These are phyloP conservation scores for Hipposideros larvatus DNA, from an alignment of 2,797 vertebrate genomes.

Conservation along the genomic window DNA sequence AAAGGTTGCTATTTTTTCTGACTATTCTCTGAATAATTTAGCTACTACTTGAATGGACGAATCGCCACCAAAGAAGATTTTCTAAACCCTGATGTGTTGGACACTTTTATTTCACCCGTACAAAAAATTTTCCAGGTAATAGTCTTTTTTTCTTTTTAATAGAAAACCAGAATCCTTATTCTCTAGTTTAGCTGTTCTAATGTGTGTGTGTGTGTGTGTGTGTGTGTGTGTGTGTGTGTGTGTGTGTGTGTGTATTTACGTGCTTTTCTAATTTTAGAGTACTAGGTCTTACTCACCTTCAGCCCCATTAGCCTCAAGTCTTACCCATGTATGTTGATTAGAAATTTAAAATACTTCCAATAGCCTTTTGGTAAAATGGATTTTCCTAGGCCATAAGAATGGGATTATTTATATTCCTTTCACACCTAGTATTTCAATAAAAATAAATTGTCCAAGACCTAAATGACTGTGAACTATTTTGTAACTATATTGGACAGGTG, in stretches of 20 bases:
- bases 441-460: background rate
- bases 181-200: background rate
- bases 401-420: background rate
- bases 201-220: too few relatives aligned
- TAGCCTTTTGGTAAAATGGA: background rate
- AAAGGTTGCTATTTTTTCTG: background rate
- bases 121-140: constrained; percentile 91
- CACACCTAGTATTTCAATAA: background rate
- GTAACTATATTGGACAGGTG: background rate
- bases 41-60: constrained; percentile 96
- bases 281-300: background rate
- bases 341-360: constrained; percentile 26
- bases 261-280: constrained; percentile 39
- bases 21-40: constrained; percentile 81
- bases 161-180: constrained; percentile 6
- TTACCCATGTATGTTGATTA: background rate
- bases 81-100: constrained; percentile 93
- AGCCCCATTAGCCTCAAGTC: background rate
- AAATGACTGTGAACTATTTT: background rate
- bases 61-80: constrained; percentile 94
- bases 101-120: constrained; percentile 90
- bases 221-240: too few relatives aligned
- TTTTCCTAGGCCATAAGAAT: background rate
- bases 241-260: background rate
- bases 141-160: background rate